phyloP scores from a whole-genome alignment of 2,797 vertebrate genomes.

The Alcedo atthis region DNA sequence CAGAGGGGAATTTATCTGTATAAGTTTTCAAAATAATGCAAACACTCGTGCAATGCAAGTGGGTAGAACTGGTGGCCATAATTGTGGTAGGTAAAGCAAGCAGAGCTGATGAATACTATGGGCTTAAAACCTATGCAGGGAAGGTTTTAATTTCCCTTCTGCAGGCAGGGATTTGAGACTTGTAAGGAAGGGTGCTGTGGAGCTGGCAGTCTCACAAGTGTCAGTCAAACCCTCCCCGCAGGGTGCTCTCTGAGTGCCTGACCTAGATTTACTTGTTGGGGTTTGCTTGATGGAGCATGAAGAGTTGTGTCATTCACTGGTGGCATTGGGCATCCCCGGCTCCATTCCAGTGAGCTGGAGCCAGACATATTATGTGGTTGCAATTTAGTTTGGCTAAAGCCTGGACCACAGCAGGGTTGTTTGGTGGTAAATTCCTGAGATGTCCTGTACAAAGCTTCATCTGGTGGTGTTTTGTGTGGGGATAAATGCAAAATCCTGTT shows the following conservation, averaged over 20 bases:
- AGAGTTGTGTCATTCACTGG: neutral
- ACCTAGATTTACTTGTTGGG: neutral
- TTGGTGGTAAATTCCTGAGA: neutral
- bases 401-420: neutral
- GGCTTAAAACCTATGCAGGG: neutral
- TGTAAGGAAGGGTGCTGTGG: neutral
- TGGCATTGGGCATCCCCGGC: fast-evolving
- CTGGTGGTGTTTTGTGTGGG: neutral
- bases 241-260: neutral
- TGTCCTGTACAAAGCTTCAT: neutral
- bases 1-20: neutral
- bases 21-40: neutral
- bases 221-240: neutral
- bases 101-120: neutral
- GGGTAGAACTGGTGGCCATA: neutral
- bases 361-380: neutral
- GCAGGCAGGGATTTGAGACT: neutral
- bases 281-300: neutral
- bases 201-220: neutral
- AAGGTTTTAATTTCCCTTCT: neutral
- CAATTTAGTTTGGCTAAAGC: neutral
- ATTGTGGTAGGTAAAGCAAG: neutral
- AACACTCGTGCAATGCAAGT: neutral
- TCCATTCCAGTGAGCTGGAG: neutral
- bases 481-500: neutral